A percentile compares a stretch with the other conserved stretches of the same genome.
phyloP scores from a whole-genome alignment of 2,888 invertebrate species.

The Oscheius sp. region DNA sequence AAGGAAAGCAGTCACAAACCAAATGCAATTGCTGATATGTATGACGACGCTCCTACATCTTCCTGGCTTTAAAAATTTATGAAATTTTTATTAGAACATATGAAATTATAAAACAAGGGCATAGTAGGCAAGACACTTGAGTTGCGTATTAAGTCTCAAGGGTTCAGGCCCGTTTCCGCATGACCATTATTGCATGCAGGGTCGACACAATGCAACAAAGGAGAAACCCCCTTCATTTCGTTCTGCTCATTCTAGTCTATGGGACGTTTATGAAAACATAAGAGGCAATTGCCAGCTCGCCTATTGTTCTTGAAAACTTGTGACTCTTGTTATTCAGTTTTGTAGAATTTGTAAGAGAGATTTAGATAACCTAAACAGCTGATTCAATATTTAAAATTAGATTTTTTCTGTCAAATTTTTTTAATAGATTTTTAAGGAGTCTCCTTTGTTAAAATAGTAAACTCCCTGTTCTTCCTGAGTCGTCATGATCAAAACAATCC shows the following conservation, averaged over 20 bases:
- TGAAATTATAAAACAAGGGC: too few relatives aligned
- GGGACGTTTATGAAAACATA: not conserved
- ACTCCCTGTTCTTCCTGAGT: too few relatives aligned
- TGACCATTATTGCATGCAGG: constrained; percentile 23
- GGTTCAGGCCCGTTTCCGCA: constrained; percentile 27
- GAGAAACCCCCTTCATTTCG: not conserved
- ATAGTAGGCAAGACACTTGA: not conserved
- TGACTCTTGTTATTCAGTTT: too few relatives aligned
- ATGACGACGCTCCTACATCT: constrained; percentile 22
- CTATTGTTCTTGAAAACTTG: too few relatives aligned
- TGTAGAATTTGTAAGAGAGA: too few relatives aligned
- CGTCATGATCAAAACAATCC: too few relatives aligned
- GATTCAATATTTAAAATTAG: too few relatives aligned
- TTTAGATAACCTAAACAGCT: too few relatives aligned
- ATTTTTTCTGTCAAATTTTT: too few relatives aligned
- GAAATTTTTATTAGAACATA: not conserved
- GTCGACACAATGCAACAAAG: constrained; percentile 26
- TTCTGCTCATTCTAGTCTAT: not conserved
- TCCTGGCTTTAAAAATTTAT: constrained; percentile 25
- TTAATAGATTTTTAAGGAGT: too few relatives aligned
- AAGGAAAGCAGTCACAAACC: constrained; percentile 7
- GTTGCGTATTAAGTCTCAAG: constrained; percentile 23
- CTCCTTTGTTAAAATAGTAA: too few relatives aligned
- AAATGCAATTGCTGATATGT: constrained; percentile 29
- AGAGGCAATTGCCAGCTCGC: too few relatives aligned